Base-by-base conservation (phyloP, 2,797 vertebrate species). In the Pelodytes ibericus region DNA sequence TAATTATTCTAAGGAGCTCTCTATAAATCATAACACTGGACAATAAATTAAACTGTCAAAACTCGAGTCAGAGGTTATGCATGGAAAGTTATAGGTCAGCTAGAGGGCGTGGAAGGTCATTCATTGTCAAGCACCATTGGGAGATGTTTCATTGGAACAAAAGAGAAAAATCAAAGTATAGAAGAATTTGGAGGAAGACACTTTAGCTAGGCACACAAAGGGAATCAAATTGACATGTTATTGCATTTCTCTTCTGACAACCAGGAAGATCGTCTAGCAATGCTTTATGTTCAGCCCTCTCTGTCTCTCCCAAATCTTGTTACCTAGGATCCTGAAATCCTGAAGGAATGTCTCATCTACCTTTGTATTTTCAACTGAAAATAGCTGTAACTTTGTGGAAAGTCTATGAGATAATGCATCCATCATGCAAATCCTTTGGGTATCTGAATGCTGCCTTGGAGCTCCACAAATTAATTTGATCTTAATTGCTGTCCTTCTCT, bases 31-130 rank as follows among this genome's bases (percentile, higher is more conserved):
- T 99, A 99, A 98, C 95, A 92, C 93, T 83, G 91, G 93, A 96
- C 98, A 98, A 99, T 99, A 98, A 99, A 99, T 99, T 97, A 99
- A 97, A 93, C 95, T 99, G 98, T 99, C 98, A 96, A 91, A 88
- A 84, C 84, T 85, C 80, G 85, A 95, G 94, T 96, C 94, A 96
- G 88, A 91, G 96, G 95, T 95, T 87, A 87, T 88, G 89, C 91
- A 92, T 92, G 90, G 86, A 94, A 89, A 94, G 95, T 95, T 94
- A 95, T 90, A 95, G 97, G 96, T 98, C 95, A 94, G 90, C 88
- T 80, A 90, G 88, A 85, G 91, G 93, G 95, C 93, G 95, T 89
- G 91, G 95, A 95, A 91, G 94, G 95, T 94, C 94, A 93, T 91
- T 96, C 95, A 95, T 96, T 99, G 96, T 99, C 94, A 93, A 89